Conservation (phyloP, 2,888 invertebrate genomes). For the Platypus cylindrus region DNA sequence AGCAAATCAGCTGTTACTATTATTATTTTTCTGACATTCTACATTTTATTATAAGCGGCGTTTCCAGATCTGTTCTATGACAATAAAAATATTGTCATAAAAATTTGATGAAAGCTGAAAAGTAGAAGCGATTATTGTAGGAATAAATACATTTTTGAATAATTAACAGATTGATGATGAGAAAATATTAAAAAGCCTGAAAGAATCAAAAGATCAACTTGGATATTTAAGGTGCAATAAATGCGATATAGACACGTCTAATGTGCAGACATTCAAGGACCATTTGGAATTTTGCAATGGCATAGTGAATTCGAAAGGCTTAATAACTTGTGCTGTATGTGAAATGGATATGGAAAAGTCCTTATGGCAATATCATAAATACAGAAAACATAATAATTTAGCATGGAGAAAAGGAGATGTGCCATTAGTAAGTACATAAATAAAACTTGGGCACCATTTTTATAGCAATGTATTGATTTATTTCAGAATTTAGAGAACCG, state of each 20-base stretch:
- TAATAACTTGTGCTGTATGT: slow-evolving; percentile 40
- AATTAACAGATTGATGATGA: no score
- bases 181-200: slow-evolving; percentile 12
- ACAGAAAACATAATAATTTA: slow-evolving; percentile 41
- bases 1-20: no score
- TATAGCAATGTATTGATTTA: slow-evolving; percentile 3
- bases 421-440: slow-evolving; percentile 36
- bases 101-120: no score
- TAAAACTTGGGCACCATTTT: neutral
- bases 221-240: slow-evolving; percentile 11
- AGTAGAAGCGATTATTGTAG: no score
- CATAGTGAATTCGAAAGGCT: slow-evolving; percentile 12
- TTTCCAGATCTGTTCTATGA: no score
- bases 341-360: slow-evolving; percentile 28
- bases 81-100: no score
- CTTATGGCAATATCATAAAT: slow-evolving; percentile 41
- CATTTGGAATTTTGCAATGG: slow-evolving; percentile 19
- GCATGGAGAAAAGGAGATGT: slow-evolving; percentile 43
- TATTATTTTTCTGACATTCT: no score
- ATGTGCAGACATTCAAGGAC: slow-evolving; percentile 7
- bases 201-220: slow-evolving; percentile 8
- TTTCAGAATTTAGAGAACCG: slow-evolving; percentile 41
- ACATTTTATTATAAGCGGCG: no score
- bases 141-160: no score
- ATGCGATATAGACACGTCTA: slow-evolving; percentile 4